Percentiles rank a stretch among this genome's conserved stretches.
These are phyloP conservation scores for Spodoptera littoralis DNA, from an alignment of 2,888 invertebrate species.

Conservation along the genomic window DNA sequence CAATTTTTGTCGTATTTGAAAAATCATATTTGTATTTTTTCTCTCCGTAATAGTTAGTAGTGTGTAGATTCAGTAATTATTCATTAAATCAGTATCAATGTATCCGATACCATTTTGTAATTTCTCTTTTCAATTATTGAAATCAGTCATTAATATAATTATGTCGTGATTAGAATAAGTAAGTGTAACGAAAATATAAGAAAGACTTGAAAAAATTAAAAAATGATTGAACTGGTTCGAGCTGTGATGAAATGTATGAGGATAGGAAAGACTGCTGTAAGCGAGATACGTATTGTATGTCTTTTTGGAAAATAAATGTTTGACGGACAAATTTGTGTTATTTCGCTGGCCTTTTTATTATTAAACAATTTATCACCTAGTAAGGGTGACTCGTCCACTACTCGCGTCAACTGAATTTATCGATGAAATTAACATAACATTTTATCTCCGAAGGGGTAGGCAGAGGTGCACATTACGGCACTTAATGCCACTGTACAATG, in stretches of 20 bases:
- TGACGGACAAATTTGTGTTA: slow-evolving; percentile 8
- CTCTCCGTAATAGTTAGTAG: too few species aligned
- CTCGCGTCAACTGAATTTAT: too few species aligned
- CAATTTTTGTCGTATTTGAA: too few species aligned
- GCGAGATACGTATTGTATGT: slow-evolving; percentile 36
- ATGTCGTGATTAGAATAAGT: slow-evolving; percentile 18
- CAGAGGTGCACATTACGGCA: too few species aligned
- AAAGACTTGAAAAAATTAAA: slow-evolving; percentile 28
- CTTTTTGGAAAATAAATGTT: slow-evolving; percentile 40
- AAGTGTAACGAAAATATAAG: slow-evolving; percentile 10
- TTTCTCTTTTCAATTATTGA: slow-evolving; percentile 4
- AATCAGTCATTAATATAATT: slow-evolving; percentile 4
- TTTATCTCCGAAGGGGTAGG: too few species aligned
- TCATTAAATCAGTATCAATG: background rate
- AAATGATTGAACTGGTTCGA: slow-evolving; percentile 32
- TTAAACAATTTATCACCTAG: too few species aligned
- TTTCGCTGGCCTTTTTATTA: background rate
- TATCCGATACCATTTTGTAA: background rate
- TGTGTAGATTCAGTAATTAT: too few species aligned
- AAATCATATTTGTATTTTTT: too few species aligned
- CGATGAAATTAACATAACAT: too few species aligned
- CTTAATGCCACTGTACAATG: too few species aligned
- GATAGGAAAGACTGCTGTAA: slow-evolving; percentile 41
- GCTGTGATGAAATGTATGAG: slow-evolving; percentile 34
- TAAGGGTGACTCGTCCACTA: too few species aligned